Percentiles rank a stretch among this genome's conserved stretches.
These are phyloP conservation scores for Psilopsiagon aurifrons DNA, from an alignment of 2,113 vertebrate genomes.

Conservation along the genomic window DNA sequence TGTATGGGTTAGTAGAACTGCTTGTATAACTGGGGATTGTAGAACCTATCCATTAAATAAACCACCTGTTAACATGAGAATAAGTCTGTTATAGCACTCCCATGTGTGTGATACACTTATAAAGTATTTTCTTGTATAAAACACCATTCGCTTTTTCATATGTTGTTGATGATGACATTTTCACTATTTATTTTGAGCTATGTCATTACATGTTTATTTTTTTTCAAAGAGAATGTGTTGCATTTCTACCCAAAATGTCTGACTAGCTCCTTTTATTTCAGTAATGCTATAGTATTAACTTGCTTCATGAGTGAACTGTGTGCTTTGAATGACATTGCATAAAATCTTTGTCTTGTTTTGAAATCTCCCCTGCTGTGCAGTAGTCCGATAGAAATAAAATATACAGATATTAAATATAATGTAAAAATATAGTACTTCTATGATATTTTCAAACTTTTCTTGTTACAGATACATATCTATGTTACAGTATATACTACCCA, in stretches of 20 bases:
- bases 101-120: background rate
- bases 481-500: background rate
- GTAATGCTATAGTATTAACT: constrained; percentile 57
- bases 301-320: constrained; percentile 57
- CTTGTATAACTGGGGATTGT: background rate
- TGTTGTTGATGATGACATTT: constrained; percentile 9
- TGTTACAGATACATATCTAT: background rate
- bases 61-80: background rate
- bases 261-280: constrained; percentile 54
- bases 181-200: constrained; percentile 74
- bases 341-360: constrained; percentile 31
- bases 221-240: constrained; percentile 54
- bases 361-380: constrained; percentile 48
- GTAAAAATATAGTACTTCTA: background rate
- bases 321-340: constrained; percentile 46
- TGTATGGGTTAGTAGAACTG: background rate
- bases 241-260: constrained; percentile 54
- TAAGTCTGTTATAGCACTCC: background rate
- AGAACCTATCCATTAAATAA: background rate
- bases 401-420: constrained; percentile 30
- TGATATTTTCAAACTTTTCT: background rate
- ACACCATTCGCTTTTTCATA: background rate
- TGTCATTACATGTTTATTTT: constrained; percentile 54
- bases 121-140: background rate
- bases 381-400: constrained; percentile 67